Percentiles rank a stretch among this genome's conserved stretches.
phyloP scores from a whole-genome alignment of 2,888 invertebrate genomes.

The Torymus tubicola region DNA sequence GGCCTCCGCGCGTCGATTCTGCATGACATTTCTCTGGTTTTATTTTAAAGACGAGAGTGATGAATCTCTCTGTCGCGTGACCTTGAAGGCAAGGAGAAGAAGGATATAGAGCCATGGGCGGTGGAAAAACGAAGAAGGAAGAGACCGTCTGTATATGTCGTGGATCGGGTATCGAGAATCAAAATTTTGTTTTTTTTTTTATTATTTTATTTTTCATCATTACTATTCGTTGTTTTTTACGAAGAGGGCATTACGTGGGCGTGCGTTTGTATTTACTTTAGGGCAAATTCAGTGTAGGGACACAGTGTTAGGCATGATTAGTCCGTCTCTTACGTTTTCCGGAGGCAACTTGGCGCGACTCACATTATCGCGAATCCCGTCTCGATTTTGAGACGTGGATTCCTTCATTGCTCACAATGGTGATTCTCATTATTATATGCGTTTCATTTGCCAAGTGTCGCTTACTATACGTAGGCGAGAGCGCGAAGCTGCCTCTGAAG shows the following conservation, averaged over 20 bases:
- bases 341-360: constrained; percentile 33
- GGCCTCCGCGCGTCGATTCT: constrained; percentile 26
- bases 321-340: constrained; percentile 37
- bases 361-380: not conserved
- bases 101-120: constrained; percentile 14
- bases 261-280: constrained; percentile 48
- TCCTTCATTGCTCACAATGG: not conserved
- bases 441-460: constrained; percentile 16
- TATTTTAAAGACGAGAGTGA: constrained; percentile 13
- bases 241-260: constrained; percentile 57
- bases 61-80: constrained; percentile 36
- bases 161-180: constrained; percentile 39
- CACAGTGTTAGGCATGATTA: constrained; percentile 39
- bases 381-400: not conserved
- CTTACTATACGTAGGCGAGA: not conserved
- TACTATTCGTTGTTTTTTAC: not conserved
- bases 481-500: constrained; percentile 35
- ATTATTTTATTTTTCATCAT: not conserved
- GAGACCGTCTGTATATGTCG: constrained; percentile 38
- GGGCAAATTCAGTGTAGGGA: constrained; percentile 30
- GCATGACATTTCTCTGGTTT: constrained; percentile 31
- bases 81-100: constrained; percentile 44
- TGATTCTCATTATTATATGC: not conserved
- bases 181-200: constrained; percentile 10
- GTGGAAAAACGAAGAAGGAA: constrained; percentile 49